phyloP scores from a whole-genome alignment of 2,797 vertebrate genomes.

The Acrocephalus scirpaceus region DNA sequence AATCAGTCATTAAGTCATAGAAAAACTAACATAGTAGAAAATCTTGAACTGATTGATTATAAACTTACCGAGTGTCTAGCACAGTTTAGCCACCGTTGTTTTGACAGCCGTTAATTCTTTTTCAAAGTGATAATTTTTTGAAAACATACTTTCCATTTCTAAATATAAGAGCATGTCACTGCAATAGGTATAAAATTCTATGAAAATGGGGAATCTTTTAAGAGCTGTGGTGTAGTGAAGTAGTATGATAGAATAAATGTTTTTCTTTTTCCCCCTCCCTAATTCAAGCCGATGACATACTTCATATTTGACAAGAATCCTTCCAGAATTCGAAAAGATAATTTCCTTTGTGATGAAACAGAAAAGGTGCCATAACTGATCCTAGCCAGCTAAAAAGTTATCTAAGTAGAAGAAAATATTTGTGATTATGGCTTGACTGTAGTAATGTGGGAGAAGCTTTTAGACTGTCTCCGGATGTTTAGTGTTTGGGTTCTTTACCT shows the following conservation, averaged over 20 bases:
- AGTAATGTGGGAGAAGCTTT: not conserved
- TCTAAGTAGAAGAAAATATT: not conserved
- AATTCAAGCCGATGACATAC: not conserved
- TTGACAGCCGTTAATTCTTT: constrained; percentile 55
- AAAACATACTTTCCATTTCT: constrained; percentile 16
- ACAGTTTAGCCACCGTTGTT: constrained; percentile 69
- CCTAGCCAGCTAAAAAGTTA: not conserved
- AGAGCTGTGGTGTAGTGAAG: not conserved
- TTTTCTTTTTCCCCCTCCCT: not conserved
- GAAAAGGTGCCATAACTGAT: not conserved
- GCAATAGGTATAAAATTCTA: not conserved
- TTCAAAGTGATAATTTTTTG: constrained; percentile 19
- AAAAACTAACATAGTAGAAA: constrained; percentile 89
- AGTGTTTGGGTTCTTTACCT: not conserved
- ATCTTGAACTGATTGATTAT: constrained; percentile 78
- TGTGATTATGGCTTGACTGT: not conserved
- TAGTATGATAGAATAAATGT: not conserved
- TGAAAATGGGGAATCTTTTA: not conserved
- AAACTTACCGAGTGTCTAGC: constrained; percentile 63
- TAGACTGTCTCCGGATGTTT: not conserved
- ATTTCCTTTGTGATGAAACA: not conserved
- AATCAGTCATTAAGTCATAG: constrained; percentile 86
- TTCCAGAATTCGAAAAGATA: not conserved
- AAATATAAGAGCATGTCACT: not conserved
- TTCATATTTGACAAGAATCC: not conserved